These are phyloP conservation scores for Rosalia funebris DNA, from an alignment of 2,888 invertebrate genomes.

Conservation along the genomic window DNA sequence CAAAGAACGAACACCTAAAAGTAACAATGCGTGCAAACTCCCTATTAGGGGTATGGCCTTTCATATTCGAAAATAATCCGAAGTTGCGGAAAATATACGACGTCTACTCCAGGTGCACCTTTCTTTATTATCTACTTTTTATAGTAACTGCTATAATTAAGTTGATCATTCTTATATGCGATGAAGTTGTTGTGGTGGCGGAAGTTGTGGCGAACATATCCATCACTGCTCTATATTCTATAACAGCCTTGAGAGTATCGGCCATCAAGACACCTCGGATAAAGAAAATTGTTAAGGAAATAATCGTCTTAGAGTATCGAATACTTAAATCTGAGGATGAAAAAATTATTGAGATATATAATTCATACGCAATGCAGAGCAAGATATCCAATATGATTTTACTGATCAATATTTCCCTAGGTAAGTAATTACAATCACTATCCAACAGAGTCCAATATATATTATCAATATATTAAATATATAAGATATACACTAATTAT, in stretches of 20 bases:
- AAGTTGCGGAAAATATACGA: slow-evolving; percentile 27
- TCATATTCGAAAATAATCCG: slow-evolving; percentile 34
- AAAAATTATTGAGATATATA: slow-evolving; percentile 34
- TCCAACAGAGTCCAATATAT: too few species aligned
- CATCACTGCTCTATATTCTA: slow-evolving; percentile 39
- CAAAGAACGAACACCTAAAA: slow-evolving; percentile 33
- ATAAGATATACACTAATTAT: too few species aligned
- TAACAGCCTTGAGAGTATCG: slow-evolving; percentile 38
- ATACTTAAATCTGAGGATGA: slow-evolving; percentile 31
- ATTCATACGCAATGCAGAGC: slow-evolving; percentile 32
- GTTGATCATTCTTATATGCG: slow-evolving; percentile 22
- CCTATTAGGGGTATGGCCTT: slow-evolving; percentile 35
- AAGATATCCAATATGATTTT: slow-evolving; percentile 33
- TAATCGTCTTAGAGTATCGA: slow-evolving; percentile 39
- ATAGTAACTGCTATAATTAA: slow-evolving; percentile 30
- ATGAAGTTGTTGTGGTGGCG: slow-evolving; percentile 20
- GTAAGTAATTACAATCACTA: slow-evolving; percentile 27
- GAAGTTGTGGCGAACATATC: slow-evolving; percentile 41
- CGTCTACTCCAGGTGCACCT: slow-evolving; percentile 28
- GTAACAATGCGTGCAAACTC: slow-evolving; percentile 33
- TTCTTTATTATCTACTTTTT: slow-evolving; percentile 24
- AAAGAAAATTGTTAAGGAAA: slow-evolving; percentile 34
- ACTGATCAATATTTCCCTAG: slow-evolving; percentile 32
- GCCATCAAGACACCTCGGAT: slow-evolving; percentile 35
- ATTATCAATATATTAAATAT: too few species aligned